Conservation (phyloP, 2,888 invertebrate genomes). For the Andrena camellia region DNA sequence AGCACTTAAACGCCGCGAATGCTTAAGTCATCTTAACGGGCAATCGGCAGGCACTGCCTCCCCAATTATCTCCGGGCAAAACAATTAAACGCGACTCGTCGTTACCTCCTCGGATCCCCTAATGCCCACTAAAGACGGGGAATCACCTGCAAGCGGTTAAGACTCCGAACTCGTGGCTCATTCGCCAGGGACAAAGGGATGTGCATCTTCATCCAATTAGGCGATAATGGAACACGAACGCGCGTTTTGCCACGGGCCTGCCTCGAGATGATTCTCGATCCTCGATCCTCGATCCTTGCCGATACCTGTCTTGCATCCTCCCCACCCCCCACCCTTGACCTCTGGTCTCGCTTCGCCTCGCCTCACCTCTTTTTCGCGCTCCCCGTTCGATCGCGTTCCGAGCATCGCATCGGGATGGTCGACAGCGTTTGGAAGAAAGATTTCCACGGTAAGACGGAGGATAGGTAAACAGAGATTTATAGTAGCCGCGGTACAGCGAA, state of each 20-base stretch:
- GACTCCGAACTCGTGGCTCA: conserved; percentile 54
- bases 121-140: conserved; percentile 58
- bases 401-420: too few relatives aligned
- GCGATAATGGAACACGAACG: conserved; percentile 71
- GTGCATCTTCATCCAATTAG: conserved; percentile 81
- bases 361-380: too few relatives aligned
- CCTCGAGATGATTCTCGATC: conserved; percentile 58
- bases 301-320: conserved; percentile 33
- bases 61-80: conserved; percentile 79
- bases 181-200: conserved; percentile 74
- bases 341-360: background rate
- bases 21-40: conserved; percentile 80
- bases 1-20: conserved; percentile 80
- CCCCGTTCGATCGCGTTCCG: too few relatives aligned
- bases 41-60: conserved; percentile 73
- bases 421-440: background rate
- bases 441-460: conserved; percentile 14
- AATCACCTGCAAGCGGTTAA: conserved; percentile 46
- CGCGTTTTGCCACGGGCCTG: conserved; percentile 70
- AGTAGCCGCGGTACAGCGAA: conserved; percentile 51
- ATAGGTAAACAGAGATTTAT: conserved; percentile 40
- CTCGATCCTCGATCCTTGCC: conserved; percentile 55
- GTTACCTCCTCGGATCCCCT: conserved; percentile 61
- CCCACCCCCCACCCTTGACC: background rate
- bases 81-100: conserved; percentile 76